Evolutionary conservation across 2,888 invertebrate genomes (phyloP).

Genomic region (Brachyptera putata): DNA sequence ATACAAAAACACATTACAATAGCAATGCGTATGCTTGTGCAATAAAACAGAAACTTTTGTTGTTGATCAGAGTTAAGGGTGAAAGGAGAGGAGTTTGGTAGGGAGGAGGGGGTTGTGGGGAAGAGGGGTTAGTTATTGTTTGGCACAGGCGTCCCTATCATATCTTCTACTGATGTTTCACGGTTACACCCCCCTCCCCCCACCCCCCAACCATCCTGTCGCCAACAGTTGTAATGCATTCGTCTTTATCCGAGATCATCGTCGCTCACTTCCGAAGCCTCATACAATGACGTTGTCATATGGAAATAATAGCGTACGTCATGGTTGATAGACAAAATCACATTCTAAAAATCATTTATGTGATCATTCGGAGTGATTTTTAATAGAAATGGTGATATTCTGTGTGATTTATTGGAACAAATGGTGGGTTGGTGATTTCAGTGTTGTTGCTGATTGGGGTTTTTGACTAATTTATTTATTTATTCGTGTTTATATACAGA

Average conservation of each 20-base stretch:
- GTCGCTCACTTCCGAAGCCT: background rate
- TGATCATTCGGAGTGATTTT: slow-evolving; percentile 13
- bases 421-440: no score
- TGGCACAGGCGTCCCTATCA: slow-evolving; percentile 4
- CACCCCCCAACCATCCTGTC: background rate
- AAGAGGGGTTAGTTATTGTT: slow-evolving; percentile 5
- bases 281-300: background rate
- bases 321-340: slow-evolving; percentile 3
- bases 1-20: no score
- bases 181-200: slow-evolving; percentile 11
- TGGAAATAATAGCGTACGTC: background rate
- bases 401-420: no score
- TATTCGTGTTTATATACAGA: no score
- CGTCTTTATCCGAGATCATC: slow-evolving; percentile 10
- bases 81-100: no score
- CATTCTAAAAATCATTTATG: background rate
- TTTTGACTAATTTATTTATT: no score
- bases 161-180: slow-evolving; percentile 7
- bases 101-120: no score
- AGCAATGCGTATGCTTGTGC: background rate
- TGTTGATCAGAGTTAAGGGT: background rate
- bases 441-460: no score
- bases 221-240: background rate
- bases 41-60: slow-evolving; percentile 1
- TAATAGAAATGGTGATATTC: background rate